These are phyloP conservation scores for Phalacrocorax carbo DNA, from an alignment of 2,113 vertebrate species.

Conservation along the genomic window DNA sequence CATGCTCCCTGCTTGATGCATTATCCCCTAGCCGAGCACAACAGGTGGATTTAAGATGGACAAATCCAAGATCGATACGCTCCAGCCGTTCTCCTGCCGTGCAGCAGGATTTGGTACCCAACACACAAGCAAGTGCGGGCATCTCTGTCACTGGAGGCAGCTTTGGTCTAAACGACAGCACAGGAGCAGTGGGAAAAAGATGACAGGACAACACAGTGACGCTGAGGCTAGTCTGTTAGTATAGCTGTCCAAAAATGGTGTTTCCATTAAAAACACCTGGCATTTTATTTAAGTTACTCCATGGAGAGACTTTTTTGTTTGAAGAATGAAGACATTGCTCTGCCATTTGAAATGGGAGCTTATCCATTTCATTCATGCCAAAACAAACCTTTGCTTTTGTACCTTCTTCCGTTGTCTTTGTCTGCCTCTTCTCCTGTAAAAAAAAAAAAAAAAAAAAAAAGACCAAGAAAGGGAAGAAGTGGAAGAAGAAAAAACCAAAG, in stretches of 20 bases:
- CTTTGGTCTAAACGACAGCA: not conserved
- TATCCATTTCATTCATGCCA: not conserved
- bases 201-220: not conserved
- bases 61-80: not conserved
- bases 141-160: not conserved
- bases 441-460: not conserved
- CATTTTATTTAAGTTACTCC: not conserved
- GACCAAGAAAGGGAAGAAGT: not conserved
- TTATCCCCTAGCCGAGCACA: not conserved
- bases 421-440: not conserved
- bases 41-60: not conserved
- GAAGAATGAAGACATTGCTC: not conserved
- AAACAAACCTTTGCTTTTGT: not conserved
- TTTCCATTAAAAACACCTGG: not conserved
- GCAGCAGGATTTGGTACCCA: not conserved
- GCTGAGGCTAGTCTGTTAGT: not conserved
- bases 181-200: not conserved
- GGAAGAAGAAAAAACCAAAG: not conserved
- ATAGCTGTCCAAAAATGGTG: not conserved
- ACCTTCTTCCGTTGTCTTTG: not conserved
- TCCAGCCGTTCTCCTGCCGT: not conserved
- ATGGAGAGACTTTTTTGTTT: not conserved
- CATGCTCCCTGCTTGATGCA: accelerated
- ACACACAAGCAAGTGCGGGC: not conserved
- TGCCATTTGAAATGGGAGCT: not conserved